phyloP scores from a whole-genome alignment of 2,797 vertebrate species.

The Poeciliopsis presidionis region DNA sequence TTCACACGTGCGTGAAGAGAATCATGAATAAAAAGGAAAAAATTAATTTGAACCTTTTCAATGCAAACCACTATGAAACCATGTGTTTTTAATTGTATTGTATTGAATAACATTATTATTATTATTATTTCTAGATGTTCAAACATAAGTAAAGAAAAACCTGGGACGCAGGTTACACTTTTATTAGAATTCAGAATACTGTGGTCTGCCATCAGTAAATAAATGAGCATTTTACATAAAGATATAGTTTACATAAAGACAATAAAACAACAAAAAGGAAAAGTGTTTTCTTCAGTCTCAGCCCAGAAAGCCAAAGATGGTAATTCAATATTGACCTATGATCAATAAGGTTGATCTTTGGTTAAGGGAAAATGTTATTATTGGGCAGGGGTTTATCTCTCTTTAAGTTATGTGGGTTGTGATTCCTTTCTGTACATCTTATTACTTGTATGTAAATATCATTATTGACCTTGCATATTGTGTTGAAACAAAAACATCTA shows the following conservation, averaged over 20 bases:
- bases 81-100: neutral
- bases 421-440: too few species aligned
- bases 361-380: too few species aligned
- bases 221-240: too few species aligned
- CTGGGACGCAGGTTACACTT: neutral
- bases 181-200: neutral
- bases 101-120: neutral
- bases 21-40: neutral
- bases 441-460: too few species aligned
- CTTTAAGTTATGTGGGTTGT: too few species aligned
- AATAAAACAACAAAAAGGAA: neutral
- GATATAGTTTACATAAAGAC: too few species aligned
- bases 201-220: neutral
- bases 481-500: too few species aligned
- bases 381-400: too few species aligned
- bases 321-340: neutral
- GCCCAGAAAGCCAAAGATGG: neutral
- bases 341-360: neutral
- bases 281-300: neutral
- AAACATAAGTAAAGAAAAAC: neutral
- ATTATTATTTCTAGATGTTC: neutral
- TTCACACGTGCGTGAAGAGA: neutral
- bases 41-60: neutral
- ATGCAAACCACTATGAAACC: neutral
- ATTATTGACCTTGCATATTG: too few species aligned